Base-by-base conservation (phyloP, 2,113 vertebrate genomes). In the Oncorhynchus gorbuscha region DNA sequence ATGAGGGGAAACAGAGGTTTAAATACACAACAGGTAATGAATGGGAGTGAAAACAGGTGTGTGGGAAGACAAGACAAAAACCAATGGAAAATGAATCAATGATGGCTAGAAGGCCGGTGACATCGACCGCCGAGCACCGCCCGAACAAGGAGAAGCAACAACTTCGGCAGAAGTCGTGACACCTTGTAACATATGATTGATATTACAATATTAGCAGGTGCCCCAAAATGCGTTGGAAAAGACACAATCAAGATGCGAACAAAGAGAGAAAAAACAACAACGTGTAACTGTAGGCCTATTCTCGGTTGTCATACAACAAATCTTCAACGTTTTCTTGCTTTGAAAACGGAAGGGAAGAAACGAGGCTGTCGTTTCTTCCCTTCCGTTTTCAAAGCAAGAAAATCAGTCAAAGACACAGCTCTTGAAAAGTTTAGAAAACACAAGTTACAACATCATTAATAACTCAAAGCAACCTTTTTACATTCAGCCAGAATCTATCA, bases 381-480 rank as follows among this genome's bases (percentile, higher is more conserved):
- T 30, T 28, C 6, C 5, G 4, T 28, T 51, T 55, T 22, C 8
- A 22, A 3, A 30, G 51, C 3, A 58, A 32, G 75, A n/a, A 58
- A 0, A 62, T 62, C 59, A 24, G 11, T 51, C 68, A 66, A 35
- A 39, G 71, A 73, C 28, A 20, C 59, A 45, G 73, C 39, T 22
- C 7, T 68, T 72, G 61, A 79, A 59, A 3, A 48, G 18, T 76
- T 69, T 22, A 24, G 74, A 18, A 71, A 20, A 78, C 1, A 28
- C 61, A 49, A 75, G 51, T 58, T 4, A 71, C 72, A 67, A 66
- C 80, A n/a, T 71, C 66, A 32, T 81, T 78, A 67, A 81, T 58
- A 61, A 75, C 65, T 13, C 35, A 69, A 84, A 66, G 74, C 62
- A 18, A 35, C 71, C 28, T 49, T n/a, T n/a, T 62, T 71, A 39